A percentile compares a stretch with the other conserved stretches of the same genome.
Evolutionary conservation across 2,113 vertebrate genomes (phyloP).

Genomic region (Entosphenus tridentatus): DNA sequence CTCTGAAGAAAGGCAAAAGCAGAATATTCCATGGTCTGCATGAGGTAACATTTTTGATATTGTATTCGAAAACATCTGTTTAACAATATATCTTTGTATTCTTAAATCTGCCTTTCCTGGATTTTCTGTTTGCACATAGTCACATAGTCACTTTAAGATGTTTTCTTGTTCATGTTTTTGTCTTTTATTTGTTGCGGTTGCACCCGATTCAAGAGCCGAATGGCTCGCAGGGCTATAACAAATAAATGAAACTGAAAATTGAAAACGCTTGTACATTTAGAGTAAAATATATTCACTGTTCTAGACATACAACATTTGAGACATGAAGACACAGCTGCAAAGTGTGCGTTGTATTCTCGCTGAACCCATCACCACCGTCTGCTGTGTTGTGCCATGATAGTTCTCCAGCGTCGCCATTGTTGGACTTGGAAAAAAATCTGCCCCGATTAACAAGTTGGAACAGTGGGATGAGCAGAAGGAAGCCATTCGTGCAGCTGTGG

Average conservation of each 20-base stretch:
- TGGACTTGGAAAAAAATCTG: slow-evolving; percentile 43
- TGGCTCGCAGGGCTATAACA: too few species aligned
- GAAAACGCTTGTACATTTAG: too few species aligned
- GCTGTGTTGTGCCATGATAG: slow-evolving; percentile 26
- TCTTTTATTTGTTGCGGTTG: neutral
- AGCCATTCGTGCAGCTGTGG: slow-evolving; percentile 52
- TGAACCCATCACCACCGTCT: neutral
- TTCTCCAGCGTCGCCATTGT: slow-evolving; percentile 58
- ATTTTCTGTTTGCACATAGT: neutral
- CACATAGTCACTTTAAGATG: neutral
- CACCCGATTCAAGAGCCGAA: too few species aligned
- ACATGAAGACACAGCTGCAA: neutral
- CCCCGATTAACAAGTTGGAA: slow-evolving; percentile 41
- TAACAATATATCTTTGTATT: neutral
- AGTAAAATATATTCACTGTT: neutral
- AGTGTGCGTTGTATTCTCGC: slow-evolving; percentile 7
- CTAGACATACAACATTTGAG: neutral
- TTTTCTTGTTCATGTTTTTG: neutral
- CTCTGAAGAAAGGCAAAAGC: slow-evolving; percentile 64
- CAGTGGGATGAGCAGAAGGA: slow-evolving; percentile 69
- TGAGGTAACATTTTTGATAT: slow-evolving; percentile 29
- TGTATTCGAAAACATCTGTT: neutral
- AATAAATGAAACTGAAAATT: too few species aligned
- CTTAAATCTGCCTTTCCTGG: neutral
- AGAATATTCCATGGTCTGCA: slow-evolving; percentile 63